These are phyloP conservation scores for Nylanderia fulva DNA, from an alignment of 1,140 invertebrate species.

Conservation along the genomic window DNA sequence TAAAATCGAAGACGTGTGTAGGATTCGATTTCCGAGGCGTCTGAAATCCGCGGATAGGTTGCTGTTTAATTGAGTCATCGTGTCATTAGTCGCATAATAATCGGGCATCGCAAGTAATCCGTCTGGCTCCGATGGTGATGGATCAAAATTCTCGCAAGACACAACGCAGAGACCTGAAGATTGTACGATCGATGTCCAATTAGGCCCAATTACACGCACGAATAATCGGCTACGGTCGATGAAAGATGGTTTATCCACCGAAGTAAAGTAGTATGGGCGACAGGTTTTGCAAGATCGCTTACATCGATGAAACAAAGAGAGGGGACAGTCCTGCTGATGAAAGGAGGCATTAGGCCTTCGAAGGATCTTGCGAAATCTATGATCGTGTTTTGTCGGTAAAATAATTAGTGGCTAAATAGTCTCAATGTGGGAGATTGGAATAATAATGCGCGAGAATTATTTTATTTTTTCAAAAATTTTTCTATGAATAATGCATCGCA, in stretches of 20 bases:
- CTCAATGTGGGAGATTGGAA: conserved; percentile 12
- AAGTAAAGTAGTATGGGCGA: conserved; percentile 64
- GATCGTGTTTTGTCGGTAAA: conserved; percentile 14
- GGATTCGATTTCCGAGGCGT: conserved; percentile 65
- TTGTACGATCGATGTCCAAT: conserved; percentile 71
- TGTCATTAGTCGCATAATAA: conserved; percentile 73
- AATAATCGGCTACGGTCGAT: conserved; percentile 67
- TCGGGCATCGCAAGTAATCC: conserved; percentile 32
- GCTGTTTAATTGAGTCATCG: conserved; percentile 80
- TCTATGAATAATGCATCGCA: background rate
- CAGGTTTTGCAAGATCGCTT: conserved; percentile 67
- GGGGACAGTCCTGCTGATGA: conserved; percentile 26
- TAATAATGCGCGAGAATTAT: conserved; percentile 9
- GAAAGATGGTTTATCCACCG: conserved; percentile 69
- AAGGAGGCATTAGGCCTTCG: conserved; percentile 9
- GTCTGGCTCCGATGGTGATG: background rate
- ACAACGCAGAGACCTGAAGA: conserved; percentile 30
- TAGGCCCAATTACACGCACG: conserved; percentile 68
- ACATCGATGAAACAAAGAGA: conserved; percentile 40
- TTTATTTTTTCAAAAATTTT: background rate
- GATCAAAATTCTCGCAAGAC: conserved; percentile 42
- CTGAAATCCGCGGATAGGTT: conserved; percentile 67
- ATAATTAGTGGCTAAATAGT: conserved; percentile 13
- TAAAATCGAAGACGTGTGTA: conserved; percentile 44
- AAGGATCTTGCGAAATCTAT: conserved; percentile 24